Base-by-base conservation (phyloP, 2,113 vertebrate species). In the Boulengeromyrus knoepffleri region DNA sequence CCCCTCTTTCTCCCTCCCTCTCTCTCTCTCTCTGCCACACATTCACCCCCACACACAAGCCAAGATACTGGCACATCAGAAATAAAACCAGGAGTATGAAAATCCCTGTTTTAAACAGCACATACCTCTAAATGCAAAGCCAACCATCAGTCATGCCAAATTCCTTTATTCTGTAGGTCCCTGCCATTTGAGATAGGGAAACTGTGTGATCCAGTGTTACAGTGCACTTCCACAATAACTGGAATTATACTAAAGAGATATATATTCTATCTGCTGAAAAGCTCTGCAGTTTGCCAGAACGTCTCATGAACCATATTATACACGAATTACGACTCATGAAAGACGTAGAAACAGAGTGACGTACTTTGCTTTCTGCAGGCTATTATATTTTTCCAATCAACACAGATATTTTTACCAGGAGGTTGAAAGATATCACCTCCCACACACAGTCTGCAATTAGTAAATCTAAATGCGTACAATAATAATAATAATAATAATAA, bases 201-300 rank as follows among this genome's bases (percentile, higher is more conserved):
- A 42, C 84, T 42, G 52, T 47, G 70, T 90, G 89, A 88, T 70
- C 90, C 87, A 90, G 31, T 66, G 89, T 90, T 50, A 88, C 87
- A 62, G 36, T 17, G 31, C 50, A 70, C 15, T 88, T 70, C 15
- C 70, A 88, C 39, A 88, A 84, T 90, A 58, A 83, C 56, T 88
- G 31, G 56, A 90, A 84, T 90, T 84, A 90, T 83, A 53, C 49
- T 53, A 47, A 27, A 45, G 47, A 88, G 31, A 53, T 53, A 53
- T 53, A 83, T 74, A 31, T 90, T 77, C n/a, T 88, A 80, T 84
- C 86, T 58, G 50, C 47, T 58, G 87, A 62, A 74, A 90, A 88
- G 56, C 39, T 52, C 31, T 46, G 50, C 53, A 70, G 89, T 46
- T 31, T 84, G 31, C 66, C 49, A 88, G 50, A 39, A 80, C 70